Conservation (phyloP, 2,113 vertebrate genomes). For the Atractosteus spatula region DNA sequence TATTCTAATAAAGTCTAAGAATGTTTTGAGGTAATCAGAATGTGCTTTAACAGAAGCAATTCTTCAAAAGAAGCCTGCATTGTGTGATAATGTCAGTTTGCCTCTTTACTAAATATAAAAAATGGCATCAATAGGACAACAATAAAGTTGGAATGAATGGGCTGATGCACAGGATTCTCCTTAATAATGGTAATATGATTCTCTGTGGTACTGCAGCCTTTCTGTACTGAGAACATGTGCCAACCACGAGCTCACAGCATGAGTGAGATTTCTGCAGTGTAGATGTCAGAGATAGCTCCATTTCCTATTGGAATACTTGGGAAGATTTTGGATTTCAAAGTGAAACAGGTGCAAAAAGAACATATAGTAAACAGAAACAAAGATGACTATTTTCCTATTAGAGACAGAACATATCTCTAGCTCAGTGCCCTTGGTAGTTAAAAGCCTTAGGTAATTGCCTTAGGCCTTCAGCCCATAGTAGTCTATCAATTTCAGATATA, state of each 20-base stretch:
- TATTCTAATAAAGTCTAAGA: too few relatives aligned
- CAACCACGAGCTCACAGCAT: slow-evolving; percentile 18
- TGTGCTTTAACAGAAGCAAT: slow-evolving; percentile 56
- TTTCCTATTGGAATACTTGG: slow-evolving; percentile 36
- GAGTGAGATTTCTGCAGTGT: neutral
- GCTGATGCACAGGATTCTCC: slow-evolving; percentile 53
- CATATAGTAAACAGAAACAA: slow-evolving; percentile 38
- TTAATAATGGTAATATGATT: slow-evolving; percentile 50
- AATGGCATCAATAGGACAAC: slow-evolving; percentile 54
- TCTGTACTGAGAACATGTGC: slow-evolving; percentile 50
- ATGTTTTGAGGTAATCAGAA: too few relatives aligned
- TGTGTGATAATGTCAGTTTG: slow-evolving; percentile 65
- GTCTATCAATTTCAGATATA: slow-evolving; percentile 66
- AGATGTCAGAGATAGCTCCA: neutral
- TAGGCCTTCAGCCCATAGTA: slow-evolving; percentile 56
- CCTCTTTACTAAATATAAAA: slow-evolving; percentile 58
- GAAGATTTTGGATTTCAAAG: slow-evolving; percentile 35
- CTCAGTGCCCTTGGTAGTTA: slow-evolving; percentile 42
- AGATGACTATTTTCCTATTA: slow-evolving; percentile 40
- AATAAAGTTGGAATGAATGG: slow-evolving; percentile 59
- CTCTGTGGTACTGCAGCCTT: slow-evolving; percentile 46
- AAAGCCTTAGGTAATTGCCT: slow-evolving; percentile 38
- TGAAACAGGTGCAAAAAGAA: slow-evolving; percentile 36
- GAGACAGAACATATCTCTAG: slow-evolving; percentile 49
- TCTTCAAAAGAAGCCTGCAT: slow-evolving; percentile 71